A percentile compares a stretch with the other conserved stretches of the same genome.
phyloP scores from a whole-genome alignment of 1,140 invertebrate genomes.

The Aphaenogaster floridana region DNA sequence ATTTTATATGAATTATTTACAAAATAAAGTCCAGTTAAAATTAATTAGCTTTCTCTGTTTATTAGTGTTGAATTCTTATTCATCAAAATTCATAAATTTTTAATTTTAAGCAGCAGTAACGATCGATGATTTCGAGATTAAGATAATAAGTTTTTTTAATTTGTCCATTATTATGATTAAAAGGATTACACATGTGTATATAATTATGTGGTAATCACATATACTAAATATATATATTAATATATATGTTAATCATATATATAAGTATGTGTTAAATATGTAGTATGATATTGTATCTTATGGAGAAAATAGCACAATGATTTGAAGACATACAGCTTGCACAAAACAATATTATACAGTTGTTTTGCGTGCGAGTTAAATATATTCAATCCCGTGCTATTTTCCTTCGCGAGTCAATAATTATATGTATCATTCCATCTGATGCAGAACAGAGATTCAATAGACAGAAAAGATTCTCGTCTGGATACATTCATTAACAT shows the following conservation, averaged over 20 bases:
- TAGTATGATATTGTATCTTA: not conserved
- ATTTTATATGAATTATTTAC: constrained; percentile 26
- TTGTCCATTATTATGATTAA: not conserved
- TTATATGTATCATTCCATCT: constrained; percentile 7
- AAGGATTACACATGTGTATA: not conserved
- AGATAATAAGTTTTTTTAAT: not conserved
- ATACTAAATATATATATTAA: not conserved
- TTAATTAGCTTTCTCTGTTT: not conserved
- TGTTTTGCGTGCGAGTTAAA: constrained; percentile 32
- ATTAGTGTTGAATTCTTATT: not conserved
- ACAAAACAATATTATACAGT: not conserved
- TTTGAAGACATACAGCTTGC: not conserved
- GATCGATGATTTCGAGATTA: not conserved
- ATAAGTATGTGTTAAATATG: not conserved
- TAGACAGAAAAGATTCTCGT: constrained; percentile 13
- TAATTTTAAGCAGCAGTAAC: too few species aligned
- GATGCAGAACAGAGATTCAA: not conserved
- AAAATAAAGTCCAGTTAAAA: not conserved
- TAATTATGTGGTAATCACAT: constrained; percentile 3
- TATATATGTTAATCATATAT: not conserved
- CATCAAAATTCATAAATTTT: not conserved
- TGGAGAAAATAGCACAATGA: not conserved
- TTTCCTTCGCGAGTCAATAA: constrained; percentile 34
- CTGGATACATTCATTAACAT: constrained; percentile 36
- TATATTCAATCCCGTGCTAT: constrained; percentile 31